phyloP scores from a whole-genome alignment of 2,797 vertebrate species.

The Okamejei kenojei region DNA sequence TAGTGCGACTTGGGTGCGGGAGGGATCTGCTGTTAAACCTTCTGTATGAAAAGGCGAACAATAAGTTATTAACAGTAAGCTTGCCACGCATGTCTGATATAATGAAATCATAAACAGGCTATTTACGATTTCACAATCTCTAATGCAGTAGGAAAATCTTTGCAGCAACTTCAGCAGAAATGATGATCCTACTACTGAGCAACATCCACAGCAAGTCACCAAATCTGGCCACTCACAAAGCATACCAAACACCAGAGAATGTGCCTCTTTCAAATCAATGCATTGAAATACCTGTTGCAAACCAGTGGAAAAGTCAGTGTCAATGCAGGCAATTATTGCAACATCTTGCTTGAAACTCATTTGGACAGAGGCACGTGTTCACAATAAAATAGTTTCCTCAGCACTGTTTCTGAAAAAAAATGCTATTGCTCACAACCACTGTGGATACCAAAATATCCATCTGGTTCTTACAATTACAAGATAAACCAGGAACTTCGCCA shows the following conservation, averaged over 20 bases:
- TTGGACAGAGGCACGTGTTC: not conserved
- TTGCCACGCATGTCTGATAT: not conserved
- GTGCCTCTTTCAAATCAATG: constrained; percentile 8
- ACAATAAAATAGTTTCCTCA: not conserved
- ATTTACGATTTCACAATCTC: not conserved
- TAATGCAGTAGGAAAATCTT: not conserved
- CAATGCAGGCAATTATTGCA: not conserved
- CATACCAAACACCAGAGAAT: not conserved
- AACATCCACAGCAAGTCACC: not conserved
- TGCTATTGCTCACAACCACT: not conserved
- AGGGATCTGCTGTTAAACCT: not conserved
- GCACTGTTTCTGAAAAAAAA: not conserved
- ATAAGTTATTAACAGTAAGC: not conserved
- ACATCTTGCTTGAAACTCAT: not conserved
- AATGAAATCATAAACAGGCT: not conserved
- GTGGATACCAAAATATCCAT: not conserved
- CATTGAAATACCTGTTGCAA: not conserved
- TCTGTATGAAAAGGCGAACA: not conserved
- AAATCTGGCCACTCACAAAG: not conserved
- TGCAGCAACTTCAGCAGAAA: not conserved
- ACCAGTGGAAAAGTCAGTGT: not conserved
- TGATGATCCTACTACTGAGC: not conserved
- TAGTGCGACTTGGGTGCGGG: too few species aligned
- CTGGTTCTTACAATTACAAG: not conserved
- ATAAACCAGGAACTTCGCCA: not conserved